These are phyloP conservation scores for Entomobrya multifasciata DNA, from an alignment of 2,888 invertebrate genomes.

Conservation along the genomic window DNA sequence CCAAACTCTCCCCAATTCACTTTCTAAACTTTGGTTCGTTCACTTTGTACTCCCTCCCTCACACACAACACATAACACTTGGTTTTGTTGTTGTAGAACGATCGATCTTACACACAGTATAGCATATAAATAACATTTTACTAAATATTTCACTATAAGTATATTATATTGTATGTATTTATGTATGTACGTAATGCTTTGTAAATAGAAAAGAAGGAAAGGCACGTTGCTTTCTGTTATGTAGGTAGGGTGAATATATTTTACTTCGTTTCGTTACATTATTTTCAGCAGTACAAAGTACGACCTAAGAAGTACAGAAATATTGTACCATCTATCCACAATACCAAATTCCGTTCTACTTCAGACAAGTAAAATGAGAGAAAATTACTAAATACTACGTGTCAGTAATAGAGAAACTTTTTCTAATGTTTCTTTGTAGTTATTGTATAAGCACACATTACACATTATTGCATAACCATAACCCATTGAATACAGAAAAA, in stretches of 20 bases:
- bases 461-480: slow-evolving; percentile 22
- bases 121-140: not conserved
- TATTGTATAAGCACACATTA: not conserved
- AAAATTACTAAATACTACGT: not conserved
- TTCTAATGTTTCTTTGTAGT: not conserved
- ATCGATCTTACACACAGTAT: slow-evolving; percentile 28
- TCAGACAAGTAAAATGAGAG: slow-evolving; percentile 8
- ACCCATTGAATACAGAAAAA: slow-evolving; percentile 15
- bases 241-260: not conserved
- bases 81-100: slow-evolving; percentile 8
- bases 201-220: not conserved
- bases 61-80: not conserved
- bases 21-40: slow-evolving; percentile 30
- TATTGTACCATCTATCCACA: slow-evolving; percentile 32
- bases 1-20: slow-evolving; percentile 59
- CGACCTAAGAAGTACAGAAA: not conserved
- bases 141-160: too few relatives aligned
- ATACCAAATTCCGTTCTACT: slow-evolving; percentile 47
- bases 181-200: not conserved
- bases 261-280: not conserved
- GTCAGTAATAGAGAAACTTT: too few relatives aligned
- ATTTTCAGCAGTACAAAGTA: slow-evolving; percentile 8
- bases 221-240: slow-evolving; percentile 1
- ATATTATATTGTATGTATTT: too few relatives aligned
- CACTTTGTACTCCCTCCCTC: not conserved